These are phyloP conservation scores for Synergus itoensis DNA, from an alignment of 2,888 invertebrate genomes.

Conservation along the genomic window DNA sequence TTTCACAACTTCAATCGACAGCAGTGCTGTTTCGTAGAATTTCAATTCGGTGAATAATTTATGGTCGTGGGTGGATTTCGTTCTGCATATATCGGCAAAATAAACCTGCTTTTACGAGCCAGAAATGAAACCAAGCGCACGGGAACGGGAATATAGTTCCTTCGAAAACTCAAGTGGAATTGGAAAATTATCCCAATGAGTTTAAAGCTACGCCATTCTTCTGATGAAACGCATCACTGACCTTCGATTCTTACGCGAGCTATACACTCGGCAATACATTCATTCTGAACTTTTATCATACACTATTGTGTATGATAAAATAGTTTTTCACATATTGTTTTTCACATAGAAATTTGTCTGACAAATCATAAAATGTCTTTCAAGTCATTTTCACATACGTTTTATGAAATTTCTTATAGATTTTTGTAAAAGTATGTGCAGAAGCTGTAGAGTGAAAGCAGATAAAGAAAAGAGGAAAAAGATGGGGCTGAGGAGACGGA, in stretches of 20 bases:
- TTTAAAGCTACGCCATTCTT: background rate
- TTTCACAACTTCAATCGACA: conserved; percentile 6
- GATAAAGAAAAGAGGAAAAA: background rate
- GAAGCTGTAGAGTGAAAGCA: background rate
- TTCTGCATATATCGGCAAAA: conserved; percentile 11
- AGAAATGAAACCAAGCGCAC: conserved; percentile 24
- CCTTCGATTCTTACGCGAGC: background rate
- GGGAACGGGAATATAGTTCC: conserved; percentile 8
- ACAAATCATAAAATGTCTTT: no score
- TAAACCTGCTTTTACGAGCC: conserved; percentile 18
- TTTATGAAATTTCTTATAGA: no score
- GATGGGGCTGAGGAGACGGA: background rate
- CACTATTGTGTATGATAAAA: no score
- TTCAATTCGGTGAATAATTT: conserved; percentile 31
- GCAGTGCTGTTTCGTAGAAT: conserved; percentile 21
- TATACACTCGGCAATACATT: background rate
- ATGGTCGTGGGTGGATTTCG: conserved; percentile 16
- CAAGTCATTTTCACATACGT: no score
- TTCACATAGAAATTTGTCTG: no score
- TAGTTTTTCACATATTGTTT: no score
- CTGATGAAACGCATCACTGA: background rate
- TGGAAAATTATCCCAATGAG: conserved; percentile 7
- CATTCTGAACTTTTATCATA: background rate
- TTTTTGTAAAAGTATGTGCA: no score
- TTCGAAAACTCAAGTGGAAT: conserved; percentile 10